Evolutionary conservation across 92 coral and sea anemone genomes (phyloP).

Genomic region (Muricea muricata): DNA sequence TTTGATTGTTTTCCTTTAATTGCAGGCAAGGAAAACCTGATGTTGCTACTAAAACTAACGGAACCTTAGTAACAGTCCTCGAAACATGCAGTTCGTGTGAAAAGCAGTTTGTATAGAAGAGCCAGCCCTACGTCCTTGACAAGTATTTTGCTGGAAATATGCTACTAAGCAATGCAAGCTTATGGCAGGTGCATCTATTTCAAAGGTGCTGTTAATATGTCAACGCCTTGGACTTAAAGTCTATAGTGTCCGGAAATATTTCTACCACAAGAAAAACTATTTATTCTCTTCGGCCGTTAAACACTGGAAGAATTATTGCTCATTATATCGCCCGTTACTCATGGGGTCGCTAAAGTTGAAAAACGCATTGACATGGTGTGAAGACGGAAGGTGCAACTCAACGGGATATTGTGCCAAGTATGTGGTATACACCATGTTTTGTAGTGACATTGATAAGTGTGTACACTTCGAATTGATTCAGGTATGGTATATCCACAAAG

Average conservation of each 20-base stretch:
- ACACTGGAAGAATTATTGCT: background rate
- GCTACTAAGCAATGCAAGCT: slow-evolving; percentile 50
- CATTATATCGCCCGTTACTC: too few species aligned
- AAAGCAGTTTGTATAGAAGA: background rate
- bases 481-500: slow-evolving; percentile 34
- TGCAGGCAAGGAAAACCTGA: background rate
- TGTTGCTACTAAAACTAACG: background rate
- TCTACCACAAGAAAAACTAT: slow-evolving; percentile 33
- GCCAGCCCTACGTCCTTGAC: slow-evolving; percentile 53
- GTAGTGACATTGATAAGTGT: slow-evolving; percentile 36
- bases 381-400: slow-evolving; percentile 48
- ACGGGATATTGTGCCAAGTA: slow-evolving; percentile 63
- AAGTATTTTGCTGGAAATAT: slow-evolving; percentile 54
- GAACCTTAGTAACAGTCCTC: slow-evolving; percentile 43
- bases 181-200: slow-evolving; percentile 55
- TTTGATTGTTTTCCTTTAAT: background rate
- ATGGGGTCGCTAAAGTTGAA: background rate
- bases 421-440: slow-evolving; percentile 53
- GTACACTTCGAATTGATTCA: slow-evolving; percentile 48
- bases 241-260: slow-evolving; percentile 37
- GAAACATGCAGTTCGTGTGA: slow-evolving; percentile 30
- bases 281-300: slow-evolving; percentile 38
- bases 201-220: slow-evolving; percentile 30
- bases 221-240: slow-evolving; percentile 43
- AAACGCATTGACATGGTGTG: slow-evolving; percentile 15